These are phyloP conservation scores for Cynopterus brachyotis DNA, from an alignment of 2,113 vertebrate species.

Conservation along the genomic window DNA sequence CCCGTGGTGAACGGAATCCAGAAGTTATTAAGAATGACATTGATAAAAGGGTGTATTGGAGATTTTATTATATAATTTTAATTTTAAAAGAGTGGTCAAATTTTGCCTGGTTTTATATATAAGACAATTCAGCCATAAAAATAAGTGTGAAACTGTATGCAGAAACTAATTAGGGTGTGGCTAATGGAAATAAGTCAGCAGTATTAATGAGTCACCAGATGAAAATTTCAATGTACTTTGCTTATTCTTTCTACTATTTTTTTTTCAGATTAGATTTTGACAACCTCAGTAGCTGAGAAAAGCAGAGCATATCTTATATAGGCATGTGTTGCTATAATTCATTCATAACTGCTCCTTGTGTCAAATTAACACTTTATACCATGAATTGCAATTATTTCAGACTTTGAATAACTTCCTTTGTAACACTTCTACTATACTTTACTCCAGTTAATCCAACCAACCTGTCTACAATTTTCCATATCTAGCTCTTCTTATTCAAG, in stretches of 20 bases:
- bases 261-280: background rate
- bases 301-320: background rate
- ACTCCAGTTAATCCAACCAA: background rate
- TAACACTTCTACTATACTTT: background rate
- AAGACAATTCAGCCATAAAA: background rate
- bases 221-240: background rate
- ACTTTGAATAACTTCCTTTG: background rate
- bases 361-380: background rate
- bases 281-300: background rate
- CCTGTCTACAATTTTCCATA: background rate
- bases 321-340: background rate
- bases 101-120: background rate
- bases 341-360: background rate
- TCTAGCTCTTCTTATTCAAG: background rate
- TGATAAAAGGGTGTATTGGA: background rate
- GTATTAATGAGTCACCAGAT: background rate
- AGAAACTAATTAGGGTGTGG: background rate
- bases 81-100: background rate
- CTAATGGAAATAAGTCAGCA: background rate
- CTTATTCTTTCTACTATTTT: background rate
- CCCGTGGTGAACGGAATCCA: background rate
- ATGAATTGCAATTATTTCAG: background rate
- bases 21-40: conserved; percentile 31
- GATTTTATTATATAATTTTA: conserved; percentile 28
- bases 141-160: background rate